Conservation (phyloP, 1,140 invertebrate species). For the Drepana arcuata region DNA sequence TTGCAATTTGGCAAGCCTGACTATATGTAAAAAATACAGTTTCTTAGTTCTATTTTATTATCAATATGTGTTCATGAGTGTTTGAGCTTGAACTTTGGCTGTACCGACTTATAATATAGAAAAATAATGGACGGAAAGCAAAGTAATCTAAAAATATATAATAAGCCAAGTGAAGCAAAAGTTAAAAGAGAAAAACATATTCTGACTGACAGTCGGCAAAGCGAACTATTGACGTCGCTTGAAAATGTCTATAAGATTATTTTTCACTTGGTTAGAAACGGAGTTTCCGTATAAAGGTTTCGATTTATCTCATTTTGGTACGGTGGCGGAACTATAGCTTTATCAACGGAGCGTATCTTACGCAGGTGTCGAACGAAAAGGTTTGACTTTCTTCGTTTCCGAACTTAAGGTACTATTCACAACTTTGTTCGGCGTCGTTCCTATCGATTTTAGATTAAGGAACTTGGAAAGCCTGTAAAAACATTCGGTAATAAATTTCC, state of each 20-base stretch:
- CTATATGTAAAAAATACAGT: too few species aligned
- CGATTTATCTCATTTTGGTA: slow-evolving; percentile 37
- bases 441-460: slow-evolving; percentile 69
- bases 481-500: slow-evolving; percentile 62
- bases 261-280: slow-evolving; percentile 2
- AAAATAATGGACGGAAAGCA: too few species aligned
- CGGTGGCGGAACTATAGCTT: slow-evolving; percentile 24
- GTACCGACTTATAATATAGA: too few species aligned
- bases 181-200: too few species aligned
- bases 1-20: too few species aligned
- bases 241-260: slow-evolving; percentile 1
- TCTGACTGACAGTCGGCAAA: too few species aligned
- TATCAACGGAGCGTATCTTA: slow-evolving; percentile 52
- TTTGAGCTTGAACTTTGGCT: too few species aligned
- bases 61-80: too few species aligned
- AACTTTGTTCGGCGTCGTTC: slow-evolving; percentile 58
- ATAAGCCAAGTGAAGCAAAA: too few species aligned
- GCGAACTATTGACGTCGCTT: too few species aligned
- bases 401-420: slow-evolving; percentile 59
- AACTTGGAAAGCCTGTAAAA: slow-evolving; percentile 58
- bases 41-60: too few species aligned
- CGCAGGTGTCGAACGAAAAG: slow-evolving; percentile 57
- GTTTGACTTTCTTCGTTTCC: slow-evolving; percentile 51
- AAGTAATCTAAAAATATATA: too few species aligned
- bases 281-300: slow-evolving; percentile 11